These are phyloP conservation scores for Ovis canadensis DNA, from an alignment of 2,113 vertebrate species.

Conservation along the genomic window DNA sequence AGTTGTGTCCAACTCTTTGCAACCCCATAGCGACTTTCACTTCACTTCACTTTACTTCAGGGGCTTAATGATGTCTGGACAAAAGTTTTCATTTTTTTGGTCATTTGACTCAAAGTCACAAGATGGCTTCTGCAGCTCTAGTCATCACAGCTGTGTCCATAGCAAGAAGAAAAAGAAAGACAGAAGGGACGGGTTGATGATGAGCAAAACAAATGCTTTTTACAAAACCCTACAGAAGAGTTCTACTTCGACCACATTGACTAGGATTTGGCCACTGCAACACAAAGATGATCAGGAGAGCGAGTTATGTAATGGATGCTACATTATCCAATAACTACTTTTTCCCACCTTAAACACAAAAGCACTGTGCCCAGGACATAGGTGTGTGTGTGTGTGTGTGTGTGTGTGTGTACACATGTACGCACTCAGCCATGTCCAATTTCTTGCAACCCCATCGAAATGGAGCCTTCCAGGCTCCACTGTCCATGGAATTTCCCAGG, in stretches of 20 bases:
- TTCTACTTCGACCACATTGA: neutral
- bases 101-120: neutral
- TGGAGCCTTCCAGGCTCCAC: neutral
- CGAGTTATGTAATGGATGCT: neutral
- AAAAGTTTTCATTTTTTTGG: neutral
- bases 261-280: neutral
- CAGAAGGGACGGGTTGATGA: neutral
- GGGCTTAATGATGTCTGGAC: neutral
- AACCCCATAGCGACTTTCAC: neutral
- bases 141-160: neutral
- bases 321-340: neutral
- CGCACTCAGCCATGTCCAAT: neutral
- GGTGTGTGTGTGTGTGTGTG: neutral
- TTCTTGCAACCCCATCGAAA: neutral
- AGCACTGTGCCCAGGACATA: neutral
- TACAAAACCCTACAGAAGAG: neutral
- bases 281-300: neutral
- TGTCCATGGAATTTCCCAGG: neutral
- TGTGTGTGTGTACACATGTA: too few relatives aligned
- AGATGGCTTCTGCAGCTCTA: neutral
- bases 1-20: neutral
- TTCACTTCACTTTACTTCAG: neutral
- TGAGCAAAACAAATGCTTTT: neutral
- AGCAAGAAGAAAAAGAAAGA: neutral
- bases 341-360: neutral